Percentiles rank a stretch among this genome's conserved stretches.
phyloP scores from a whole-genome alignment of 1,140 invertebrate genomes.

The Dreissena polymorpha region DNA sequence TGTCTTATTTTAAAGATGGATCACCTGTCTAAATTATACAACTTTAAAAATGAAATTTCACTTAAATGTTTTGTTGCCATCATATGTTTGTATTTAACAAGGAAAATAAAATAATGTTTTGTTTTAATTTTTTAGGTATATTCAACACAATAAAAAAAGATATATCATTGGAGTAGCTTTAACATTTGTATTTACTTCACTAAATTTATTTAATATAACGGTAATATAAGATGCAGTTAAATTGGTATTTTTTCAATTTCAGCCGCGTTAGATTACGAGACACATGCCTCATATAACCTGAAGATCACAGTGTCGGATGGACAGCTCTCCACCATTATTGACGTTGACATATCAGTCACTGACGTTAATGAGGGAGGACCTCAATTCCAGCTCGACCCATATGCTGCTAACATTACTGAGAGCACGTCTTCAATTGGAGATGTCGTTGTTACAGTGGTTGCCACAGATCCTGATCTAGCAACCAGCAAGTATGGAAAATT shows the following conservation, averaged over 20 bases:
- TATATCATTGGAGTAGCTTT: no score
- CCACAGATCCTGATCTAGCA: constrained; percentile 60
- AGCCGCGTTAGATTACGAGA: constrained; percentile 66
- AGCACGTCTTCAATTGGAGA: constrained; percentile 54
- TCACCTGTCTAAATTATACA: no score
- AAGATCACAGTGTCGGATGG: constrained; percentile 61
- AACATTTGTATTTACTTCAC: no score
- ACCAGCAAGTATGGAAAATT: constrained; percentile 52
- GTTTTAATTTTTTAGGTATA: no score
- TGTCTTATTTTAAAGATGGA: no score
- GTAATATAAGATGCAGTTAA: no score
- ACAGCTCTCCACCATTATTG: constrained; percentile 44
- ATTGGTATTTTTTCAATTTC: not conserved
- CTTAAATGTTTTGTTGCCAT: no score
- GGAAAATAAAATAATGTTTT: no score
- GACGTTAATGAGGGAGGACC: constrained; percentile 71
- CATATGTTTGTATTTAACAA: no score
- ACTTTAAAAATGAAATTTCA: no score
- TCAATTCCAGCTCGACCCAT: constrained; percentile 34
- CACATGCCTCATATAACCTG: constrained; percentile 51
- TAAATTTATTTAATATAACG: no score
- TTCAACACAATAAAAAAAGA: no score
- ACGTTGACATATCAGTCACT: constrained; percentile 61
- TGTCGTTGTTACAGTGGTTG: constrained; percentile 56
- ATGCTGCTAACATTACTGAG: constrained; percentile 26